phyloP scores from a whole-genome alignment of 2,113 vertebrate species.

The Gila orcuttii region DNA sequence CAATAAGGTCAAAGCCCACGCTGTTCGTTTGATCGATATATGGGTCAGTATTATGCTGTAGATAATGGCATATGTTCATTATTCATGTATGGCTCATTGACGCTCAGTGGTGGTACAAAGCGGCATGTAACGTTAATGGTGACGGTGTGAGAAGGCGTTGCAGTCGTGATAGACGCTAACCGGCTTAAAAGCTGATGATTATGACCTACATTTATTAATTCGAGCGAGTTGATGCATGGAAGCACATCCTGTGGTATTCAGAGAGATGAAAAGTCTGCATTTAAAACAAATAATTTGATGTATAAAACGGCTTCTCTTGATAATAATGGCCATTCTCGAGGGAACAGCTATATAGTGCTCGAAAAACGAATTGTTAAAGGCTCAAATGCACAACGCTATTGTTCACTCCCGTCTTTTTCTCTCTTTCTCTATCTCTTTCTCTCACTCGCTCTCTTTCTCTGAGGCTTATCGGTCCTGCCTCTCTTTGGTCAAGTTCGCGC shows the following conservation, averaged over 20 bases:
- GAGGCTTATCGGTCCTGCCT: conserved; percentile 56
- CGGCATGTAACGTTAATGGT: conserved; percentile 42
- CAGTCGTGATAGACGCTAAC: conserved; percentile 55
- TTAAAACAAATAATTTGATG: background rate
- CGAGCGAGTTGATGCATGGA: conserved; percentile 27
- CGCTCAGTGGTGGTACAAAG: conserved; percentile 39
- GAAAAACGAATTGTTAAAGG: conserved; percentile 24
- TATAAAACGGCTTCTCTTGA: background rate
- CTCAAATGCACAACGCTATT: conserved; percentile 47
- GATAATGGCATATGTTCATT: conserved; percentile 19
- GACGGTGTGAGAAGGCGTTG: conserved; percentile 56
- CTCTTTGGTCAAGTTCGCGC: conserved; percentile 52
- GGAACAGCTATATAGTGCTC: background rate
- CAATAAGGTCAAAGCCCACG: background rate
- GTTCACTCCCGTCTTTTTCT: conserved; percentile 43
- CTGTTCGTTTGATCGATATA: conserved; percentile 3
- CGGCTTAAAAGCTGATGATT: conserved; percentile 60
- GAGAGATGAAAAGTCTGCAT: background rate
- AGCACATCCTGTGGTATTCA: background rate
- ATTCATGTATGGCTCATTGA: conserved; percentile 42
- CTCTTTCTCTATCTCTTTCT: conserved; percentile 30
- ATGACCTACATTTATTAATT: conserved; percentile 53
- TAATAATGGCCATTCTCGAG: background rate
- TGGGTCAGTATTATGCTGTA: background rate
- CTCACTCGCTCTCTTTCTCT: conserved; percentile 30